phyloP scores from a whole-genome alignment of 1,140 invertebrate genomes.

The Trinorchestia longiramus region DNA sequence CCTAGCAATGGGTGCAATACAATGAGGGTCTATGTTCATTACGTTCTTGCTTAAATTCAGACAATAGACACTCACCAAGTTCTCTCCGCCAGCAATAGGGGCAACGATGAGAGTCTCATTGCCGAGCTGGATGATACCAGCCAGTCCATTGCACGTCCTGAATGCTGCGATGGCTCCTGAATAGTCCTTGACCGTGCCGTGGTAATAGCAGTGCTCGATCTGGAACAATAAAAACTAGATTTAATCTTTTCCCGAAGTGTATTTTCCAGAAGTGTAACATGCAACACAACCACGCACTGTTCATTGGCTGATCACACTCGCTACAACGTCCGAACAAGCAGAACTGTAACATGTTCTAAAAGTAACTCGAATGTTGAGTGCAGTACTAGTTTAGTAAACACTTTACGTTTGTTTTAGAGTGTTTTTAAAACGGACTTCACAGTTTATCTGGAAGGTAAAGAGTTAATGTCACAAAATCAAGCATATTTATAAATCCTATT shows the following conservation, averaged over 20 bases:
- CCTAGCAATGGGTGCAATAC: constrained; percentile 95
- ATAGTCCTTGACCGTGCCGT: constrained; percentile 84
- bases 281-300: too few relatives aligned
- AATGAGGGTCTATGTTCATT: constrained; percentile 80
- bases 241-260: too few relatives aligned
- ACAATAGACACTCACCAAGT: constrained; percentile 83
- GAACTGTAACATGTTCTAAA: not conserved
- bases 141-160: constrained; percentile 96
- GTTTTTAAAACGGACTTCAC: not conserved
- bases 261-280: too few relatives aligned
- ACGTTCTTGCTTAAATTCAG: not conserved
- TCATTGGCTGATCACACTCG: not conserved
- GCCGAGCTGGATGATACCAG: constrained; percentile 94
- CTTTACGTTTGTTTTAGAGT: not conserved
- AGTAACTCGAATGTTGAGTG: not conserved
- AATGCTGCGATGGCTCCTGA: constrained; percentile 95
- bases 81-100: constrained; percentile 94
- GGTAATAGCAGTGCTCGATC: constrained; percentile 65
- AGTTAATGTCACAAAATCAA: too few relatives aligned
- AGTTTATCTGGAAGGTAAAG: too few relatives aligned
- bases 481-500: too few relatives aligned
- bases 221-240: not conserved
- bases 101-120: constrained; percentile 98
- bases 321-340: not conserved
- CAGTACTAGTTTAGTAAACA: not conserved